Percentiles rank a stretch among this genome's conserved stretches.
phyloP scores from a whole-genome alignment of 2,797 vertebrate species.

The Onychomys arenicola region DNA sequence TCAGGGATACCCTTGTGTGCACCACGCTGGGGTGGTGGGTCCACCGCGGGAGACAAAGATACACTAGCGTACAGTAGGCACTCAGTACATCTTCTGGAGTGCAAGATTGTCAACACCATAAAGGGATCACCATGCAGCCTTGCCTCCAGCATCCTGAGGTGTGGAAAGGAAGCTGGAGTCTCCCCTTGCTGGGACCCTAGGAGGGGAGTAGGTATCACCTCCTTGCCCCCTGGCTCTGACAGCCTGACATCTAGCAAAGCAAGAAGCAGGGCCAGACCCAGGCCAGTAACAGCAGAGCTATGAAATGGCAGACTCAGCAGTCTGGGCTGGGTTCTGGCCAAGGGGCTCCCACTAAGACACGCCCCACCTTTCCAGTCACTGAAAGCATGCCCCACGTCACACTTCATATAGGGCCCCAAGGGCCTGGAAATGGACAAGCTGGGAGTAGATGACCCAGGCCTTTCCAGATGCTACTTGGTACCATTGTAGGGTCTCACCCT shows the following conservation, averaged over 20 bases:
- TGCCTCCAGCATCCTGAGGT: neutral
- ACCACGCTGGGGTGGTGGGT: too few species aligned
- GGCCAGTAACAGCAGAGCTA: neutral
- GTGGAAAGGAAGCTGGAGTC: neutral
- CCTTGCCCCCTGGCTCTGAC: neutral
- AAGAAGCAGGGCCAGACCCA: neutral
- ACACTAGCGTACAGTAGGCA: neutral
- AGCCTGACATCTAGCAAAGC: neutral
- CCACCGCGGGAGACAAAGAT: neutral
- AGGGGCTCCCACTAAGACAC: neutral
- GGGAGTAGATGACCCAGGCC: neutral
- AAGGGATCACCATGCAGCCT: neutral
- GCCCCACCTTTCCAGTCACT: neutral
- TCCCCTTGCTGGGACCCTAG: neutral
- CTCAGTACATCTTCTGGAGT: neutral
- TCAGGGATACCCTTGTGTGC: neutral
- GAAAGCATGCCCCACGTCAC: neutral
- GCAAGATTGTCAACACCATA: fast-evolving
- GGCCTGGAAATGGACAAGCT: fast-evolving
- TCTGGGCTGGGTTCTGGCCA: neutral
- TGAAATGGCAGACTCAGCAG: neutral
- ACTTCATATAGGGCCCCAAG: neutral
- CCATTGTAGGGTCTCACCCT: neutral
- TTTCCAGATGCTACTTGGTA: neutral
- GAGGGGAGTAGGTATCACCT: neutral